phyloP scores from a whole-genome alignment of 2,113 vertebrate genomes.

The Mesitornis unicolor region DNA sequence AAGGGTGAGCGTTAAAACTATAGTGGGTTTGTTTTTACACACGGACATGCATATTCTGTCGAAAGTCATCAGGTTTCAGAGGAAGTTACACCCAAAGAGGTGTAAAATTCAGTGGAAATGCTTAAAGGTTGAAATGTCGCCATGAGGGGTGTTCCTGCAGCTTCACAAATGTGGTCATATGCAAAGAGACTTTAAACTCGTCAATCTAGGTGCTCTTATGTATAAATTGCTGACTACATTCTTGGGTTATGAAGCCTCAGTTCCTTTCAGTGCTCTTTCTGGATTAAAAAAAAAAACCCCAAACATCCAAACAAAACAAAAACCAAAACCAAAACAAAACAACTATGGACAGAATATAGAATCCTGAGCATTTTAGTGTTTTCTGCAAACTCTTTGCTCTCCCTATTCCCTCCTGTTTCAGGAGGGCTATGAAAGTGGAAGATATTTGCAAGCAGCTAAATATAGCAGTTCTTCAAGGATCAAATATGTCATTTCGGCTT shows the following conservation, averaged over 20 bases:
- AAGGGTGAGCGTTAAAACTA: neutral
- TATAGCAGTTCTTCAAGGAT: neutral
- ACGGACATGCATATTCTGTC: neutral
- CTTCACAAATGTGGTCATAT: neutral
- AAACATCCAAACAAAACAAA: too few relatives aligned
- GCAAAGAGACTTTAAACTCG: neutral
- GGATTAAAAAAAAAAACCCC: neutral
- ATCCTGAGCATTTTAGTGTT: neutral
- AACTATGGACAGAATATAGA: too few relatives aligned
- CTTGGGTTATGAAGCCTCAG: neutral
- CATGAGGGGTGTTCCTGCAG: neutral
- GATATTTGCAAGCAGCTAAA: neutral
- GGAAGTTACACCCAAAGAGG: neutral
- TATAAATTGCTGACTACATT: neutral
- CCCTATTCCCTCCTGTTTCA: neutral
- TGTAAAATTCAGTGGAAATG: neutral
- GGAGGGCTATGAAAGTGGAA: neutral
- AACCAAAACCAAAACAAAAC: too few relatives aligned
- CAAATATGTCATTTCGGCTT: constrained; percentile 42
- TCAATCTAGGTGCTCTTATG: neutral
- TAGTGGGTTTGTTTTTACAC: neutral
- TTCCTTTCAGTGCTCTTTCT: neutral
- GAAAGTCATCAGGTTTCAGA: neutral
- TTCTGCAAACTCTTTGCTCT: neutral
- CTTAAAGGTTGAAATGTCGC: neutral